These are phyloP conservation scores for Phragmatobia fuliginosa DNA, from an alignment of 2,888 invertebrate genomes.

Conservation along the genomic window DNA sequence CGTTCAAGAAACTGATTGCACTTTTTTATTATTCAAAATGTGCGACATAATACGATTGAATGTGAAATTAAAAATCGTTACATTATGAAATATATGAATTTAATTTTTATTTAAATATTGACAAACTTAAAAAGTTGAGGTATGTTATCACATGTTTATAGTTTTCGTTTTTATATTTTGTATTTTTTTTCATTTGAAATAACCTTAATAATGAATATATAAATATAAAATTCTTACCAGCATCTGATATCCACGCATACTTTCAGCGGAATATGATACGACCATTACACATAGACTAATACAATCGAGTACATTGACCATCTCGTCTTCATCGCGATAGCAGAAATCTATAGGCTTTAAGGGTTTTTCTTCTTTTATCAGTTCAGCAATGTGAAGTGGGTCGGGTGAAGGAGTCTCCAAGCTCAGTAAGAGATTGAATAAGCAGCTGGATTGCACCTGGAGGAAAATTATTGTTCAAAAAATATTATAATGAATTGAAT, in stretches of 20 bases:
- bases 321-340: constrained; percentile 99
- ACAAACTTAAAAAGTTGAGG: too few species aligned
- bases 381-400: constrained; percentile 96
- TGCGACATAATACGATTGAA: too few species aligned
- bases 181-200: too few species aligned
- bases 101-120: too few species aligned
- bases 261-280: constrained; percentile 98
- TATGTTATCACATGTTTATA: too few species aligned
- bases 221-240: constrained; percentile 85
- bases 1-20: too few species aligned
- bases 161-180: too few species aligned
- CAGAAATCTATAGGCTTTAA: constrained; percentile 99
- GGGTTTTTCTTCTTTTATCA: constrained; percentile 96
- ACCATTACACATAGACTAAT: constrained; percentile 99
- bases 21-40: too few species aligned
- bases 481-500: too few species aligned
- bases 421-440: constrained; percentile 96
- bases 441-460: constrained; percentile 94
- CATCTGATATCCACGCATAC: constrained; percentile 96
- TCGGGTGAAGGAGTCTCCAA: constrained; percentile 98
- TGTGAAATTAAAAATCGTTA: too few species aligned
- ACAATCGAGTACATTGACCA: constrained; percentile 98
- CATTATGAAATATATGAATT: too few species aligned
- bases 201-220: too few species aligned
- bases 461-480: background rate